A percentile compares a stretch with the other conserved stretches of the same genome.
phyloP scores from a whole-genome alignment of 2,113 vertebrate genomes.

The Serinus canaria region DNA sequence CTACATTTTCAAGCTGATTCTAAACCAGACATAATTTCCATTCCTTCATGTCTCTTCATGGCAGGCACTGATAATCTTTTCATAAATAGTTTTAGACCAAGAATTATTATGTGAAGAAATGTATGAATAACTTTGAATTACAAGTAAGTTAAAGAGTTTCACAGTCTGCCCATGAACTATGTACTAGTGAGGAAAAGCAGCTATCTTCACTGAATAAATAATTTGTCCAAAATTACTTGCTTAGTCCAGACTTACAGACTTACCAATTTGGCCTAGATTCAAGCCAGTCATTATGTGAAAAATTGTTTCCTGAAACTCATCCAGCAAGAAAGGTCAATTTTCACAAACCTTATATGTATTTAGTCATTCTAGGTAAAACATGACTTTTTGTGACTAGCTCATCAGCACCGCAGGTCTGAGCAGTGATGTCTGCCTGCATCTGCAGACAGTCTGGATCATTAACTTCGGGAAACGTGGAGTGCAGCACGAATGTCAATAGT shows the following conservation, averaged over 20 bases:
- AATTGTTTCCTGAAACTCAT: conserved; percentile 3
- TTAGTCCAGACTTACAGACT: neutral
- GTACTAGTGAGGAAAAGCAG: conserved; percentile 40
- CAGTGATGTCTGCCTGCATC: neutral
- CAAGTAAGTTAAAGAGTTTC: conserved; percentile 41
- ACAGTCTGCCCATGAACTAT: neutral
- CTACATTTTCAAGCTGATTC: conserved; percentile 42
- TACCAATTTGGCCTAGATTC: conserved; percentile 32
- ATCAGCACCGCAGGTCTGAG: neutral
- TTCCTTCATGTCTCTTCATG: conserved; percentile 40
- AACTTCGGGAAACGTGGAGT: neutral
- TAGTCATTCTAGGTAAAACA: neutral
- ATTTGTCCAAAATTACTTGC: conserved; percentile 42
- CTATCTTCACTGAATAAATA: conserved; percentile 56
- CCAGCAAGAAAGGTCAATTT: neutral
- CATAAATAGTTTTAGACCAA: conserved; percentile 52
- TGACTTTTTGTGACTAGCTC: neutral
- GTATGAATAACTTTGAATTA: conserved; percentile 57
- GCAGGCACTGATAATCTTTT: conserved; percentile 51
- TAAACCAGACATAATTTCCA: conserved; percentile 40
- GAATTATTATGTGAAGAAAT: conserved; percentile 60
- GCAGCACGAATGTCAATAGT: neutral
- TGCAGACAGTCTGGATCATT: conserved; percentile 9
- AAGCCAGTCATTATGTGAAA: conserved; percentile 17
- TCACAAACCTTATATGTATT: neutral